Conservation (phyloP, 2,113 vertebrate genomes). For the Noturus placidus region DNA sequence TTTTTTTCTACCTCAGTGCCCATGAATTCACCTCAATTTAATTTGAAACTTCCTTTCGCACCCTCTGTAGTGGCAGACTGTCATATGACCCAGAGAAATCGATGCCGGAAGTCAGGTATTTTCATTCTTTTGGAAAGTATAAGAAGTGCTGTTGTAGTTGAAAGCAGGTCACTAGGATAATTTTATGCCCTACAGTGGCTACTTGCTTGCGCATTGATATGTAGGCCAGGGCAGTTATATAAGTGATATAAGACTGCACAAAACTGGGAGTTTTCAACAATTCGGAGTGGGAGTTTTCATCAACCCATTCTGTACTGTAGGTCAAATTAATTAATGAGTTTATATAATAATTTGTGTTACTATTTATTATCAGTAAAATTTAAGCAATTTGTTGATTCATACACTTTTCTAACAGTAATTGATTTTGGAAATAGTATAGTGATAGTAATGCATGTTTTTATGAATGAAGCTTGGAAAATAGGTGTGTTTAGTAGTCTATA, state of each 20-base stretch:
- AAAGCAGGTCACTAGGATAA: conserved; percentile 67
- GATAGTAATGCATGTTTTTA: neutral
- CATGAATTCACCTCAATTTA: neutral
- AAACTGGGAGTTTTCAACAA: neutral
- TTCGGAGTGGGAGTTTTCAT: neutral
- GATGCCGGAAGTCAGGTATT: neutral
- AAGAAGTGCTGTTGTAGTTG: conserved; percentile 19
- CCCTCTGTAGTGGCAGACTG: neutral
- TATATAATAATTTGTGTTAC: neutral
- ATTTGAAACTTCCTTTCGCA: neutral
- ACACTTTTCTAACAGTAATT: neutral
- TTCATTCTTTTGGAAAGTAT: conserved; percentile 22
- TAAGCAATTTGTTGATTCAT: neutral
- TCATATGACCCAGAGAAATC: conserved; percentile 18
- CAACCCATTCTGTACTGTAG: neutral
- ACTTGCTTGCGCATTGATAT: conserved; percentile 49
- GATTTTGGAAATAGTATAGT: neutral
- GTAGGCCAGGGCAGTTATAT: conserved; percentile 68
- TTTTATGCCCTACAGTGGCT: conserved; percentile 51
- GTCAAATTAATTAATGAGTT: neutral
- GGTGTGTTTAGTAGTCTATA: neutral
- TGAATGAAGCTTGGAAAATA: conserved; percentile 11
- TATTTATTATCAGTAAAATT: neutral
- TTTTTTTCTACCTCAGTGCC: neutral
- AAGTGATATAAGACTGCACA: conserved; percentile 52